These are phyloP conservation scores for Acanthochromis polyacanthus DNA, from an alignment of 2,113 vertebrate species.

Conservation along the genomic window DNA sequence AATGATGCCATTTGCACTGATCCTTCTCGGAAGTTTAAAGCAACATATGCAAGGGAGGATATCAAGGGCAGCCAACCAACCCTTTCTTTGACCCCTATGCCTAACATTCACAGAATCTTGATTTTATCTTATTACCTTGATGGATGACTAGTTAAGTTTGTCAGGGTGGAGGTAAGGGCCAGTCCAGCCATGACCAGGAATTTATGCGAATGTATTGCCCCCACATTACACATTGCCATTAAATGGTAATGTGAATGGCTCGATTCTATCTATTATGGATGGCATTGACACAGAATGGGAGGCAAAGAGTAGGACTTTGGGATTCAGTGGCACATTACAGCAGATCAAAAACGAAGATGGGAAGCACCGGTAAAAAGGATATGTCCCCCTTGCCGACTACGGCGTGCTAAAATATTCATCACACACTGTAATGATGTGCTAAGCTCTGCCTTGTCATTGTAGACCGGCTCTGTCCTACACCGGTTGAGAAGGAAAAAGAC, in stretches of 20 bases:
- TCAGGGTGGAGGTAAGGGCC: conserved; percentile 52
- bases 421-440: conserved; percentile 67
- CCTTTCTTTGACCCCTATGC: conserved; percentile 52
- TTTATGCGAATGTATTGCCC: conserved; percentile 68
- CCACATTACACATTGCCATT: conserved; percentile 71
- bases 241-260: conserved; percentile 77
- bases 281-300: conserved; percentile 63
- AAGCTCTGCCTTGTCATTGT: conserved; percentile 63
- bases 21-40: conserved; percentile 62
- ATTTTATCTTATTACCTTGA: conserved; percentile 72
- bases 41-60: conserved; percentile 68
- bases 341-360: conserved; percentile 66
- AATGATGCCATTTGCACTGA: conserved; percentile 66
- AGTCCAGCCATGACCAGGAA: conserved; percentile 51
- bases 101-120: conserved; percentile 61
- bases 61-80: conserved; percentile 67
- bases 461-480: conserved; percentile 23
- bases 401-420: conserved; percentile 76
- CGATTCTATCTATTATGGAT: conserved; percentile 76
- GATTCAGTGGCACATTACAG: conserved; percentile 63
- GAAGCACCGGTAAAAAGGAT: conserved; percentile 58
- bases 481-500: conserved; percentile 33
- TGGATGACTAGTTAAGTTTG: conserved; percentile 62
- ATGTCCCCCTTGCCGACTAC: conserved; percentile 50
- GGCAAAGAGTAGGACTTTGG: conserved; percentile 69